Evolutionary conservation across 92 coral and sea anemone species (phyloP).

Genomic region (Micromussa lordhowensis): DNA sequence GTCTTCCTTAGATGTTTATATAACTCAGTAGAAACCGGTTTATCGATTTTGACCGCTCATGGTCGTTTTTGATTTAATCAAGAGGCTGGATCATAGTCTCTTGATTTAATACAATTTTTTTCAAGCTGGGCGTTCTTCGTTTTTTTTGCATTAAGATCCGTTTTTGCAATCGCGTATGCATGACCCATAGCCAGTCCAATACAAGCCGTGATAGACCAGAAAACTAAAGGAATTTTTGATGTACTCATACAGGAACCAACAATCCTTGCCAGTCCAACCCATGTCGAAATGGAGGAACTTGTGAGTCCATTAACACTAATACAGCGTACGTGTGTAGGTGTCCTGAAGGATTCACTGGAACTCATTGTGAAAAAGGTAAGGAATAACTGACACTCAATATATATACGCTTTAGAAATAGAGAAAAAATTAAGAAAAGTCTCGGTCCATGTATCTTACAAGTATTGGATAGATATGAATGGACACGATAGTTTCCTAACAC

Average conservation of each 20-base stretch:
- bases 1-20: no score
- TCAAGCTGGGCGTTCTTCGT: no score
- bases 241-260: constrained; percentile 7
- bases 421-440: no score
- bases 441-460: not conserved
- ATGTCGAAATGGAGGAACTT: constrained; percentile 92
- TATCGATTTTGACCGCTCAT: no score
- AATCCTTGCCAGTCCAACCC: constrained; percentile 71
- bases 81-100: no score
- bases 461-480: no score
- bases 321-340: constrained; percentile 70
- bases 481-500: no score
- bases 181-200: not conserved
- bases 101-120: no score
- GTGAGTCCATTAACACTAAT: constrained; percentile 23
- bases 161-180: not conserved
- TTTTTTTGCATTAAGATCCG: no score
- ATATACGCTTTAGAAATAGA: not conserved
- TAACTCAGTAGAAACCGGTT: no score
- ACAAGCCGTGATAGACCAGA: not conserved
- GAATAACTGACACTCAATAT: not conserved
- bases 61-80: no score
- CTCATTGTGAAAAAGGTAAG: constrained; percentile 78
- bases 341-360: constrained; percentile 79
- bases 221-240: not conserved